A percentile compares a stretch with the other conserved stretches of the same genome.
These are phyloP conservation scores for Nasalis larvatus DNA, from an alignment of 2,113 vertebrate genomes.

Conservation along the genomic window DNA sequence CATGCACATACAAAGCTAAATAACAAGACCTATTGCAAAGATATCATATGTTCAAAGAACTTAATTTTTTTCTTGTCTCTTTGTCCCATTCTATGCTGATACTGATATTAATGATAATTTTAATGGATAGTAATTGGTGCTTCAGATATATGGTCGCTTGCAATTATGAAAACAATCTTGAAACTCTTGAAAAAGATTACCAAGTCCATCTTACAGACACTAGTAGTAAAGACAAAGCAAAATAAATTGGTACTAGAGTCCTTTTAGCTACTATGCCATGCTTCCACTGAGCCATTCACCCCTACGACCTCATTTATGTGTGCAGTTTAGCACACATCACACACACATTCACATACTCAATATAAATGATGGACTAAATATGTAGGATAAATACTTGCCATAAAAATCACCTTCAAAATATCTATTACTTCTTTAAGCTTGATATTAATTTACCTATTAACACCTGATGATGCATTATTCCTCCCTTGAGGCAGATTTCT, in stretches of 20 bases:
- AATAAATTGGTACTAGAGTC: accelerated
- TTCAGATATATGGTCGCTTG: background rate
- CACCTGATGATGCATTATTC: background rate
- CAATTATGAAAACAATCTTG: background rate
- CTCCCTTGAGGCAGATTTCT: background rate
- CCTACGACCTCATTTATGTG: background rate
- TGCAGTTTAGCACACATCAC: background rate
- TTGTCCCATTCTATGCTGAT: background rate
- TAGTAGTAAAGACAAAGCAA: background rate
- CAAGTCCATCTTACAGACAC: background rate
- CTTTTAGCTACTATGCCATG: accelerated
- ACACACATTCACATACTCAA: background rate
- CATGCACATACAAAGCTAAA: background rate
- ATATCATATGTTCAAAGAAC: background rate
- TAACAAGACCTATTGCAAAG: background rate
- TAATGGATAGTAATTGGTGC: background rate
- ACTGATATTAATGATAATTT: background rate
- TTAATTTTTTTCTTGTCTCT: background rate
- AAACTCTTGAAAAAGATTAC: background rate
- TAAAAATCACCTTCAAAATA: background rate
- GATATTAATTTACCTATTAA: background rate
- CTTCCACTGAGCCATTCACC: background rate
- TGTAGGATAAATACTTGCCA: background rate
- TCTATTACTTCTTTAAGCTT: background rate
- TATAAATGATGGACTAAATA: background rate